phyloP scores from a whole-genome alignment of 2,797 vertebrate species.

The Danio albolineatus region DNA sequence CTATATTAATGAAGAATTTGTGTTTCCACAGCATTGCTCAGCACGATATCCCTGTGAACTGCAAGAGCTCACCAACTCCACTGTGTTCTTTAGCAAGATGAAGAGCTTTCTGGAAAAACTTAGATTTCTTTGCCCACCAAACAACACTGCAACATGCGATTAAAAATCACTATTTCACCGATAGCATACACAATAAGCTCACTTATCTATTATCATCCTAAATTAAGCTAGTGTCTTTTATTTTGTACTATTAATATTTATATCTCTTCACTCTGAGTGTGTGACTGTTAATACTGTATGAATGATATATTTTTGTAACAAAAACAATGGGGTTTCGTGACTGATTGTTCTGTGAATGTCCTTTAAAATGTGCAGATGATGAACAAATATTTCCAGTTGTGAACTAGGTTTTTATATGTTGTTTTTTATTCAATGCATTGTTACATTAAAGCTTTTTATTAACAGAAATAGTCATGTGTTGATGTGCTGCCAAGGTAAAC shows the following conservation, averaged over 20 bases:
- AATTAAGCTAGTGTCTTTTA: conserved; percentile 24
- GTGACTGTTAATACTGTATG: conserved; percentile 15
- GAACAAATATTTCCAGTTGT: not conserved
- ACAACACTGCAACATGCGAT: not conserved
- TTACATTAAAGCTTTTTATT: conserved; percentile 29
- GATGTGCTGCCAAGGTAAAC: not conserved
- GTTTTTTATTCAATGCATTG: conserved; percentile 17
- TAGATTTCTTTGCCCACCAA: not conserved
- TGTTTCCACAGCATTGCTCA: conserved; percentile 69
- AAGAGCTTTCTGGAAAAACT: conserved; percentile 51
- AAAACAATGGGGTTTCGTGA: not conserved
- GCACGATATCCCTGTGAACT: conserved; percentile 84
- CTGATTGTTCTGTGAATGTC: conserved; percentile 7
- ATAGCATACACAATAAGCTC: conserved; percentile 39
- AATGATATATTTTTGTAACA: conserved; percentile 35
- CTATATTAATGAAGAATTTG: not conserved
- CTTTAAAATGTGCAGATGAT: conserved; percentile 2
- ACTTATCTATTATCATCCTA: conserved; percentile 23
- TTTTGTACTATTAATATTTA: conserved; percentile 34
- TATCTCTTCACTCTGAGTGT: conserved; percentile 7
- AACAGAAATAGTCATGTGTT: not conserved
- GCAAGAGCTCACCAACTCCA: conserved; percentile 74
- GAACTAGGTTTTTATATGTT: conserved; percentile 1
- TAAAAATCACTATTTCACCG: not conserved
- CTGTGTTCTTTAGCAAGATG: conserved; percentile 78